A percentile compares a stretch with the other conserved stretches of the same genome.
phyloP scores from a whole-genome alignment of 2,888 invertebrate genomes.

The Hylaea fasciaria region DNA sequence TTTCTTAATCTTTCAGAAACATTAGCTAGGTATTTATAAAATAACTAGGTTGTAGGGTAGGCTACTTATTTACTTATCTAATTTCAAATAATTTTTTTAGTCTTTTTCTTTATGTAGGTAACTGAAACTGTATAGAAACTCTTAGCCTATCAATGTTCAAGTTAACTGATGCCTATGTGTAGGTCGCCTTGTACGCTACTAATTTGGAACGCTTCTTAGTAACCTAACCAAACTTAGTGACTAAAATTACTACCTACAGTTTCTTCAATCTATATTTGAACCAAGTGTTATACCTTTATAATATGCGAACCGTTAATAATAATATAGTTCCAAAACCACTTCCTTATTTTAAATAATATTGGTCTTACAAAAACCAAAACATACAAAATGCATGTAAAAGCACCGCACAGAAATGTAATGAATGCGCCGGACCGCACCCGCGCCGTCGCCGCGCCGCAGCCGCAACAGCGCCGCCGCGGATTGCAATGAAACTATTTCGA shows the following conservation, averaged over 20 bases:
- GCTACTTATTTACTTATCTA: no score
- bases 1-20: no score
- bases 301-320: no score
- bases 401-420: constrained; percentile 12
- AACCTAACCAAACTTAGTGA: neutral
- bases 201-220: neutral
- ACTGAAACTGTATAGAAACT: neutral
- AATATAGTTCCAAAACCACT: no score
- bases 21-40: no score
- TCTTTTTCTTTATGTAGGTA: no score
- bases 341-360: no score
- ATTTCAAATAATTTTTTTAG: no score
- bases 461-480: constrained; percentile 6
- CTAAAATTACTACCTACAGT: neutral
- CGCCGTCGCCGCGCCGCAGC: constrained; percentile 1
- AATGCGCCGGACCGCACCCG: constrained; percentile 3
- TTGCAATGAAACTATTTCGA: constrained; percentile 14
- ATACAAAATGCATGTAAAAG: constrained; percentile 4
- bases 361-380: neutral
- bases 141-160: constrained; percentile 3
- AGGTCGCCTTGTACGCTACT: neutral
- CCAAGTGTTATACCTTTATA: no score
- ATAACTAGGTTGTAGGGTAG: no score
- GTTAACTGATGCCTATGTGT: constrained; percentile 6
- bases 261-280: no score